These are phyloP conservation scores for Montifringilla adamsi DNA, from an alignment of 2,113 vertebrate species.

Conservation along the genomic window DNA sequence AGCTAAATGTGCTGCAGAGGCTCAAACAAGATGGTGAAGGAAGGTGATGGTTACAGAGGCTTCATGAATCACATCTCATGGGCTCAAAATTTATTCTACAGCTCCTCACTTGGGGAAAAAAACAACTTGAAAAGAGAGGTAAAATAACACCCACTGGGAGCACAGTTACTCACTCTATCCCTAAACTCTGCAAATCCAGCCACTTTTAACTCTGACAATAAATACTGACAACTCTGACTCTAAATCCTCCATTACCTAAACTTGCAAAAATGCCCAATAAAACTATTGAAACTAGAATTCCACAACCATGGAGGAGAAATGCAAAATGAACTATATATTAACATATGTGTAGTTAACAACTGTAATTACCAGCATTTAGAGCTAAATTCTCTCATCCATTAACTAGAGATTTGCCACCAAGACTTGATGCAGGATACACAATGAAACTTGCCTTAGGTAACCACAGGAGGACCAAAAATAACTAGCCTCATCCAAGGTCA, in stretches of 20 bases:
- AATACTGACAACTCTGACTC: background rate
- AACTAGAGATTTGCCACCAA: conserved; percentile 33
- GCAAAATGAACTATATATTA: background rate
- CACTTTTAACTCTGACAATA: background rate
- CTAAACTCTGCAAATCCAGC: background rate
- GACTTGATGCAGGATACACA: background rate
- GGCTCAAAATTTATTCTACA: background rate
- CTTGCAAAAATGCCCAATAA: background rate
- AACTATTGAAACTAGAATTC: background rate
- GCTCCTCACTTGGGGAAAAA: background rate
- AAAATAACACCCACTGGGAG: background rate
- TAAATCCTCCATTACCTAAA: background rate
- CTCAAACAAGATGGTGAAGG: background rate
- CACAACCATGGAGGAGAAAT: background rate
- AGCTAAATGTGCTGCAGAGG: background rate
- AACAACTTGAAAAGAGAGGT: background rate
- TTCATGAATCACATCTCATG: background rate
- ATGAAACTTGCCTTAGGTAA: conserved; percentile 43
- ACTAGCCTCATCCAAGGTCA: conserved; percentile 33
- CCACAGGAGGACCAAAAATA: conserved; percentile 35
- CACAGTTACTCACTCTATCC: background rate
- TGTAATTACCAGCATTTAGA: background rate
- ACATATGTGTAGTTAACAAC: background rate
- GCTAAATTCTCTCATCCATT: background rate
- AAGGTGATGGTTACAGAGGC: background rate